Evolutionary conservation across 1,140 invertebrate genomes (phyloP).

Genomic region (Coenobita brevimanus): DNA sequence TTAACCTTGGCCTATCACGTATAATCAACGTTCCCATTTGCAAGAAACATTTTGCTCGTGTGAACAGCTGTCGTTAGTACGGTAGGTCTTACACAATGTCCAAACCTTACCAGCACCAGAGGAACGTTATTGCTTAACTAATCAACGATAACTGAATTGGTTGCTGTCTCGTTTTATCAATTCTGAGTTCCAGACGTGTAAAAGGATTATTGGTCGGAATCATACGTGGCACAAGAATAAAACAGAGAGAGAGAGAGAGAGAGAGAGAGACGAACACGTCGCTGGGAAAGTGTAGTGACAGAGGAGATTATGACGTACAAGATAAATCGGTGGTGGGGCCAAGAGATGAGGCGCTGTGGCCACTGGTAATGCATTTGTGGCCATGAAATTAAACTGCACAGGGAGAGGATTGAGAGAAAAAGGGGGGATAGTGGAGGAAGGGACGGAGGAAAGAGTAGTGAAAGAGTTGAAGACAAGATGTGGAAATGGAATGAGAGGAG

Average conservation of each 20-base stretch:
- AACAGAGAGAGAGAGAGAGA: background rate
- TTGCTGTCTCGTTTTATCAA: no score
- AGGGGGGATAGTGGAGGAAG: background rate
- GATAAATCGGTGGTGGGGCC: conserved; percentile 51
- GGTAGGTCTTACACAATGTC: no score
- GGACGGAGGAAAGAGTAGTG: background rate
- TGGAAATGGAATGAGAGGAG: background rate
- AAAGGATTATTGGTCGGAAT: no score
- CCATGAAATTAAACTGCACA: conserved; percentile 58
- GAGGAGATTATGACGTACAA: conserved; percentile 49
- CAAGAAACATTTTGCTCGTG: no score
- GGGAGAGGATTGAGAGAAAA: background rate
- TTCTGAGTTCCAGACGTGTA: no score
- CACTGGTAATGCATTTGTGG: conserved; percentile 60
- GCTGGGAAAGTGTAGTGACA: conserved; percentile 36
- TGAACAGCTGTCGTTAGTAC: no score
- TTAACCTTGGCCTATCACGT: no score
- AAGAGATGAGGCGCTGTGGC: conserved; percentile 31
- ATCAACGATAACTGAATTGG: no score
- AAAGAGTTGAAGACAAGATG: background rate
- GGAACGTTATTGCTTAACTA: no score
- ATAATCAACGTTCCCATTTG: no score
- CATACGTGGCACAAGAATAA: background rate
- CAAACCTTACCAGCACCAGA: no score
- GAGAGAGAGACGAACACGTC: background rate